A percentile compares a stretch with the other conserved stretches of the same genome.
Evolutionary conservation across 2,888 invertebrate species (phyloP).

Genomic region (Creontiades dilutus): DNA sequence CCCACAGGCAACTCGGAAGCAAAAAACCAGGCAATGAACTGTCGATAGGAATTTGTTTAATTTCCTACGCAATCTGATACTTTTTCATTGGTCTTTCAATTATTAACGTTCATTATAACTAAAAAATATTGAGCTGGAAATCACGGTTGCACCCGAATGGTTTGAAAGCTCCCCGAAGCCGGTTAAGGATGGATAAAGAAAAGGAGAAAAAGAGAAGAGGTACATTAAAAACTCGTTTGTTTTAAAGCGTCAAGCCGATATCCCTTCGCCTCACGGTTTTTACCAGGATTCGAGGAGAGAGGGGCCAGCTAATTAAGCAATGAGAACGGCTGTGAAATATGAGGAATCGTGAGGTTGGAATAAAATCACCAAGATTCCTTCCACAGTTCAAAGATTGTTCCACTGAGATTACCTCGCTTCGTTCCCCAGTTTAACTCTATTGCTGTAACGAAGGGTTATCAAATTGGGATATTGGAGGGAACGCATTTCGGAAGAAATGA

Average conservation of each 20-base stretch:
- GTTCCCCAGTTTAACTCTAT: not conserved
- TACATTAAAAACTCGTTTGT: constrained; percentile 61
- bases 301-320: constrained; percentile 49
- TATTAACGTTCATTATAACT: not conserved
- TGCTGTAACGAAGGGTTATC: not conserved
- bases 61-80: too few species aligned
- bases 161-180: not conserved
- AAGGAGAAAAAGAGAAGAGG: not conserved
- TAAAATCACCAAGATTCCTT: not conserved
- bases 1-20: too few species aligned
- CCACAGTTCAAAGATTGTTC: not conserved
- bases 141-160: not conserved
- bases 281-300: not conserved
- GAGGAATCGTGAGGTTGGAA: constrained; percentile 41
- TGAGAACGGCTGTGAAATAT: constrained; percentile 57
- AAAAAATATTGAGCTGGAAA: not conserved
- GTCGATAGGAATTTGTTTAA: too few species aligned
- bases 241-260: constrained; percentile 48
- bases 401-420: too few species aligned
- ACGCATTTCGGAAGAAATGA: not conserved
- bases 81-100: not conserved
- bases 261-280: not conserved
- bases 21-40: too few species aligned
- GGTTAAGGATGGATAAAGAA: not conserved
- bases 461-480: not conserved